Conservation (phyloP, 2,113 vertebrate species). For the Ranitomeya variabilis region DNA sequence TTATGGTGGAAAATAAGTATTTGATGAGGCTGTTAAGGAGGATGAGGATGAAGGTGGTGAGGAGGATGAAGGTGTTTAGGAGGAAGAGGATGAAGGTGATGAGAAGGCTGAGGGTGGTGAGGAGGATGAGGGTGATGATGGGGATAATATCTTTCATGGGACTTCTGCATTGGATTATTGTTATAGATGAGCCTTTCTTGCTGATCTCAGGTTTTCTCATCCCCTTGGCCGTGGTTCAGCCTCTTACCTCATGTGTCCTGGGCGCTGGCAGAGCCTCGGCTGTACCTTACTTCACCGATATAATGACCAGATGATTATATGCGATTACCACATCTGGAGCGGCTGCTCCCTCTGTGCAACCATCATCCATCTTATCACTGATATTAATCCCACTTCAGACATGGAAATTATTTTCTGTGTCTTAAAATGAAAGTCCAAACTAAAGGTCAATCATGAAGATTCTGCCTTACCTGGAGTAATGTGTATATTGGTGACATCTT, state of each 20-base stretch:
- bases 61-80: background rate
- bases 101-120: background rate
- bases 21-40: background rate
- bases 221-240: background rate
- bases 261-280: background rate
- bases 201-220: background rate
- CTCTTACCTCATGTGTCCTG: background rate
- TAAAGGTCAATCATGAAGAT: background rate
- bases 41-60: background rate
- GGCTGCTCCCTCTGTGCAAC: too few relatives aligned
- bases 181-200: background rate
- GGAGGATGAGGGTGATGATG: background rate
- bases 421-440: background rate
- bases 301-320: background rate
- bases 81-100: background rate
- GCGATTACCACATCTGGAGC: background rate
- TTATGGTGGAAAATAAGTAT: too few relatives aligned
- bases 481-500: too few relatives aligned
- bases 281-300: background rate
- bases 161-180: background rate
- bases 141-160: background rate
- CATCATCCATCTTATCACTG: slow-evolving; percentile 13
- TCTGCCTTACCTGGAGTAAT: background rate
- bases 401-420: background rate
- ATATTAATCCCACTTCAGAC: background rate